A percentile compares a stretch with the other conserved stretches of the same genome.
phyloP scores from a whole-genome alignment of 2,113 vertebrate species.

The Taurulus bubalis region DNA sequence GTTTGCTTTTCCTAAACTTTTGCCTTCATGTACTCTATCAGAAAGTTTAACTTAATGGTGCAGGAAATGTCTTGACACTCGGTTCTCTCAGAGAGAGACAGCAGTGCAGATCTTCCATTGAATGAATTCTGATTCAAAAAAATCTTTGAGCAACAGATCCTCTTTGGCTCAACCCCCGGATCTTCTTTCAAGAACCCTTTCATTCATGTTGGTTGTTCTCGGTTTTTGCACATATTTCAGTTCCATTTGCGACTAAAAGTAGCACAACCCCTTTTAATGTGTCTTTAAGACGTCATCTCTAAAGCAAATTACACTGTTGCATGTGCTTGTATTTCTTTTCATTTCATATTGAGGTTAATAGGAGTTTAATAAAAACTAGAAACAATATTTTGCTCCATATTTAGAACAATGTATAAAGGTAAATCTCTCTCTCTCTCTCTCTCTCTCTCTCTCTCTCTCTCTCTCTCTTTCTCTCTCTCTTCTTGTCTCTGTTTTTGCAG shows the following conservation, averaged over 20 bases:
- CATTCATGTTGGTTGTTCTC: background rate
- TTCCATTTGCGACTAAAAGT: background rate
- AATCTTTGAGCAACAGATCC: background rate
- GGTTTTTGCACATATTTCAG: background rate
- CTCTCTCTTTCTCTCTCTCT: background rate
- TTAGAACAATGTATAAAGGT: background rate
- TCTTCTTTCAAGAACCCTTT: background rate
- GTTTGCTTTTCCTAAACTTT: slow-evolving; percentile 15
- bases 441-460: background rate
- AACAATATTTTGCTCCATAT: background rate
- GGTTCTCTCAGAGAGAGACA: background rate
- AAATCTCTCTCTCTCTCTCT: background rate
- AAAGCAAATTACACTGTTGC: background rate
- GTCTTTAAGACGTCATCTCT: background rate
- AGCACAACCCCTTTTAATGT: background rate
- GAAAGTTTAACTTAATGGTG: slow-evolving; percentile 10
- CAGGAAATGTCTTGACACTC: background rate
- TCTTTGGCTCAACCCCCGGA: background rate
- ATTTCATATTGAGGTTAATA: background rate
- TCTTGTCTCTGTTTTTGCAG: background rate
- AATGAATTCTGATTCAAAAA: background rate
- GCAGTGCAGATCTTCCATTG: background rate
- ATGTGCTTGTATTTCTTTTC: background rate
- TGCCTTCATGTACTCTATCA: background rate
- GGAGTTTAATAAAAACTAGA: background rate